Evolutionary conservation across 2,888 invertebrate genomes (phyloP).

Genomic region (Chymomyza caudatula): DNA sequence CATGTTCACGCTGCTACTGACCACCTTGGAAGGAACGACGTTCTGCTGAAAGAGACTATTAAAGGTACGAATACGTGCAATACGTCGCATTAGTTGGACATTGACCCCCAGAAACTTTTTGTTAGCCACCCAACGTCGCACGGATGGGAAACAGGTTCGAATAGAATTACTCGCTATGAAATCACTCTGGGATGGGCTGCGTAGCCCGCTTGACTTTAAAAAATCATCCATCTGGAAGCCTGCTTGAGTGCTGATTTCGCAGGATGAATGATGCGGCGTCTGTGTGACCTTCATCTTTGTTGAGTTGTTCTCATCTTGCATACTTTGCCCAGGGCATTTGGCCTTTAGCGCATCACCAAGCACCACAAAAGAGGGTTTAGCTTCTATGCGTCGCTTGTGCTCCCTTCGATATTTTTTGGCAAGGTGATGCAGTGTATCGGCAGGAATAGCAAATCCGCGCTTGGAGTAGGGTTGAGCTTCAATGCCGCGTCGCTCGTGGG

Average conservation of each 20-base stretch:
- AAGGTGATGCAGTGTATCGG: slow-evolving; percentile 5
- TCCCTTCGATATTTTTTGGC: slow-evolving; percentile 37
- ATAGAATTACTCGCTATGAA: neutral
- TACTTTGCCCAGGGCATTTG: too few relatives aligned
- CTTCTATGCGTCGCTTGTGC: slow-evolving; percentile 26
- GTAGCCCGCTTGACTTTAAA: slow-evolving; percentile 17
- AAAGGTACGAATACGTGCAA: neutral
- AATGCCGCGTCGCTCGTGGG: neutral
- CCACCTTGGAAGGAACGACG: neutral
- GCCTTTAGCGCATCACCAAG: slow-evolving; percentile 38
- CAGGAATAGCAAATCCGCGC: neutral
- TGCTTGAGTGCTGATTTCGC: slow-evolving; percentile 26
- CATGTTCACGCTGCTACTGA: neutral
- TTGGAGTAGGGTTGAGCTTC: neutral
- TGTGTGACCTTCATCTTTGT: neutral
- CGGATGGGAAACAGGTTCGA: slow-evolving; percentile 15
- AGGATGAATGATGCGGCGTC: slow-evolving; percentile 24
- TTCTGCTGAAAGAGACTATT: neutral
- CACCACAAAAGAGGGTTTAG: slow-evolving; percentile 56
- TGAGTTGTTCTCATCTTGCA: slow-evolving; percentile 10
- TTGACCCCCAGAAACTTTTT: neutral
- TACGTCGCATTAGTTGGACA: neutral
- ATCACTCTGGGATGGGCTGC: neutral
- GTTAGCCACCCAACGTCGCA: neutral
- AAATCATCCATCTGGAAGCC: slow-evolving; percentile 44